Percentiles rank a stretch among this genome's conserved stretches.
phyloP scores from a whole-genome alignment of 2,797 vertebrate genomes.

The Sebastes minor region DNA sequence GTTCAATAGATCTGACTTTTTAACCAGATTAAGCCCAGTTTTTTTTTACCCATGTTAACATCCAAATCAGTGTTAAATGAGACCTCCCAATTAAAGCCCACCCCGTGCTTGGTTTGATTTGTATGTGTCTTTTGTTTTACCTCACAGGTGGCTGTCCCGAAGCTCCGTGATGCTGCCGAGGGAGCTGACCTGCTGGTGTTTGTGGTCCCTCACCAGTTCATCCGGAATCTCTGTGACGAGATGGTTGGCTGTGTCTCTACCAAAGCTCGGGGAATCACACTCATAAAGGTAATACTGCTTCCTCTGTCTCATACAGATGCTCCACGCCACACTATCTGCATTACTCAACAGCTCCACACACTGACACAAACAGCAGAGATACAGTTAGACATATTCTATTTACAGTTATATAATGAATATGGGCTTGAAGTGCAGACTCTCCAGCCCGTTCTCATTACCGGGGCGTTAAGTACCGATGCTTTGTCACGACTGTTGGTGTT shows the following conservation, averaged over 20 bases:
- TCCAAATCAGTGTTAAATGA: too few relatives aligned
- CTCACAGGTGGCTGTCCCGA: slow-evolving; percentile 85
- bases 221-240: slow-evolving; percentile 89
- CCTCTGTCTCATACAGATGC: neutral
- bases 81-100: too few relatives aligned
- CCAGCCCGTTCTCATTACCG: too few relatives aligned
- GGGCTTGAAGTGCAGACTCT: too few relatives aligned
- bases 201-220: slow-evolving; percentile 94
- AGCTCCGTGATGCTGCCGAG: slow-evolving; percentile 86
- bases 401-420: neutral
- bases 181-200: slow-evolving; percentile 92
- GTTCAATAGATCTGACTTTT: neutral
- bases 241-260: slow-evolving; percentile 85
- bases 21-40: neutral
- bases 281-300: slow-evolving; percentile 87
- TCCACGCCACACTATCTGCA: neutral
- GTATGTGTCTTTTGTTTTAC: neutral
- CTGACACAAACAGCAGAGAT: neutral
- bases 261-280: slow-evolving; percentile 88
- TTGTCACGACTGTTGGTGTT: too few relatives aligned
- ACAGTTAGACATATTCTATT: neutral
- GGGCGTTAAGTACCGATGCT: too few relatives aligned
- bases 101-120: neutral
- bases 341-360: neutral
- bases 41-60: neutral